These are phyloP conservation scores for Eunapius fragilis DNA, from an alignment of 37 sponge, comb jelly and placozoan species.

Conservation along the genomic window DNA sequence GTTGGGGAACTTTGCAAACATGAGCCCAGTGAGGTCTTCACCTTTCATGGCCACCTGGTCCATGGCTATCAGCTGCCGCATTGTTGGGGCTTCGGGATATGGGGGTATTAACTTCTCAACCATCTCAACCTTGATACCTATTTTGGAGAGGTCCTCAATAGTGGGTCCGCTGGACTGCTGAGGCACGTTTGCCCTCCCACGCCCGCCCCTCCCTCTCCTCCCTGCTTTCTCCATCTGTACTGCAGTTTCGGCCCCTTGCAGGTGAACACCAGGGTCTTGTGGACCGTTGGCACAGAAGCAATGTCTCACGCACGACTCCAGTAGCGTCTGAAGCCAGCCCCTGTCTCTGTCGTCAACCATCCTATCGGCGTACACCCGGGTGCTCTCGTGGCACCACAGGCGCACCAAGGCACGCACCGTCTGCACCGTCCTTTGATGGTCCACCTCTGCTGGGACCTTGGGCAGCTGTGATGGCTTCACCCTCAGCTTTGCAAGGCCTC, in stretches of 20 bases:
- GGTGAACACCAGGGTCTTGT: not conserved
- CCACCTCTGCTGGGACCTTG: not conserved
- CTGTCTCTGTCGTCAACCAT: slow-evolving; percentile 38
- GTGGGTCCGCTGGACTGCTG: slow-evolving; percentile 1
- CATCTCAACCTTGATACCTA: slow-evolving; percentile 34
- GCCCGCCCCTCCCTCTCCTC: slow-evolving; percentile 3
- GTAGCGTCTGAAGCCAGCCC: slow-evolving; percentile 68
- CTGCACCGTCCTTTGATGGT: slow-evolving; percentile 2
- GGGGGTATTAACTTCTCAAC: slow-evolving; percentile 29
- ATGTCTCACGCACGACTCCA: slow-evolving; percentile 58
- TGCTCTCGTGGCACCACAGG: slow-evolving; percentile 81
- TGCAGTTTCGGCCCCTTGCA: not conserved
- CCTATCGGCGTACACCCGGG: slow-evolving; percentile 72
- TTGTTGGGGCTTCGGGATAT: not conserved
- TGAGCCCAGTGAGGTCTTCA: slow-evolving; percentile 68
- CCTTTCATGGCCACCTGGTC: slow-evolving; percentile 70
- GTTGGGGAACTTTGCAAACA: slow-evolving; percentile 41
- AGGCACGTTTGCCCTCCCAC: slow-evolving; percentile 3
- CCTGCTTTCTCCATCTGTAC: not conserved
- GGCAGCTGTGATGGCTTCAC: no score
- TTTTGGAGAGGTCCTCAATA: slow-evolving; percentile 7
- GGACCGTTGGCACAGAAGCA: slow-evolving; percentile 67
- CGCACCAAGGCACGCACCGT: slow-evolving; percentile 50
- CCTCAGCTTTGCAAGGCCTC: no score
- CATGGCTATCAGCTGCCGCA: slow-evolving; percentile 21